Evolutionary conservation across 2,888 invertebrate species (phyloP).

Genomic region (Formica aserva): DNA sequence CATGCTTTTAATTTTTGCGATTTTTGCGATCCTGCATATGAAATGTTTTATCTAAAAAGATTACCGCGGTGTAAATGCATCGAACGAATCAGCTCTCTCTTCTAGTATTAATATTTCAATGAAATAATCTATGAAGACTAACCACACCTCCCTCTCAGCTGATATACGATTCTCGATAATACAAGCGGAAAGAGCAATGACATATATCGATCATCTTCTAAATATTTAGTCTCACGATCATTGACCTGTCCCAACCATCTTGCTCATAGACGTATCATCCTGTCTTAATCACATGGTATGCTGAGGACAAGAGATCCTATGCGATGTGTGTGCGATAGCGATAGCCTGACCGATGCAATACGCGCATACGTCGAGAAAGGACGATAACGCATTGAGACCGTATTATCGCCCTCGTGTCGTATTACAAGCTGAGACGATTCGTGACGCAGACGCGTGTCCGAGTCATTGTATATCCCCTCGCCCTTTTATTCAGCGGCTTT

Average conservation of each 20-base stretch:
- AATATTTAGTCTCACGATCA: conserved; percentile 80
- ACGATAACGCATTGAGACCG: conserved; percentile 73
- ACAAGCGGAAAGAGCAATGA: conserved; percentile 59
- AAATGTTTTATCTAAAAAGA: conserved; percentile 12
- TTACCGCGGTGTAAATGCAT: neutral
- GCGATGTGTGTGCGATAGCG: conserved; percentile 36
- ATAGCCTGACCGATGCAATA: conserved; percentile 59
- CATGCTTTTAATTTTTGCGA: conserved; percentile 27
- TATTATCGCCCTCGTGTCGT: conserved; percentile 74
- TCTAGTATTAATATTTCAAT: conserved; percentile 49
- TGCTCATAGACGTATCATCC: conserved; percentile 63
- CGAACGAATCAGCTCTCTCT: conserved; percentile 26
- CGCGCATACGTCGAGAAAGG: conserved; percentile 59
- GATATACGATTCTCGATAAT: conserved; percentile 64
- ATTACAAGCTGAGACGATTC: conserved; percentile 72
- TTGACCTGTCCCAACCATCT: conserved; percentile 78
- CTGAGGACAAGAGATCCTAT: conserved; percentile 36
- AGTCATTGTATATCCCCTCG: conserved; percentile 16
- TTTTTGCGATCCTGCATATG: conserved; percentile 3
- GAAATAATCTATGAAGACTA: conserved; percentile 41
- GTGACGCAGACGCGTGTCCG: conserved; percentile 55
- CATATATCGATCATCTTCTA: conserved; percentile 72
- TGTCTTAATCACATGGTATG: conserved; percentile 59
- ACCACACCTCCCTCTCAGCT: conserved; percentile 29
- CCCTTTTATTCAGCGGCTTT: conserved; percentile 26